These are phyloP conservation scores for Fulmarus glacialis DNA, from an alignment of 2,113 vertebrate species.

Conservation along the genomic window DNA sequence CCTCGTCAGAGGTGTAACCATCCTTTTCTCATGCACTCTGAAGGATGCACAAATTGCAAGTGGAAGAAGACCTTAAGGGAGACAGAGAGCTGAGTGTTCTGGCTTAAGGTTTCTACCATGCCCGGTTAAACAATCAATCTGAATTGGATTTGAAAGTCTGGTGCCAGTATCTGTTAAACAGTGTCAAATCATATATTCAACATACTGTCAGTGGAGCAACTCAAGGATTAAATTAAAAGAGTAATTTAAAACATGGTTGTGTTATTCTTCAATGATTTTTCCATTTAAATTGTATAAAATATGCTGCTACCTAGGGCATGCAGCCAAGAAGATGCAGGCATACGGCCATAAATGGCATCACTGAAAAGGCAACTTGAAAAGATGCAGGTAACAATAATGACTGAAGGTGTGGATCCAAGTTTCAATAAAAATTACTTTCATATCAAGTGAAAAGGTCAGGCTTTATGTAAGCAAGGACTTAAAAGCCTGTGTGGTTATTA, in stretches of 20 bases:
- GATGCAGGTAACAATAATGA: not conserved
- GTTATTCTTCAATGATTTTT: not conserved
- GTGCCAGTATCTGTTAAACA: not conserved
- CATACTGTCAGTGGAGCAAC: not conserved
- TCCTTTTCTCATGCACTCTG: not conserved
- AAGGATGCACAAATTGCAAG: not conserved
- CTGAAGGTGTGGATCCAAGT: not conserved
- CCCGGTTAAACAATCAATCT: not conserved
- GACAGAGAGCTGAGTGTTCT: not conserved
- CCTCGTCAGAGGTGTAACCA: not conserved
- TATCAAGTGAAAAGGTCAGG: slow-evolving; percentile 12
- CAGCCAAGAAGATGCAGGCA: not conserved
- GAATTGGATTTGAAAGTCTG: not conserved
- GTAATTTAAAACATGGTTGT: not conserved
- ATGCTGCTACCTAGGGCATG: not conserved
- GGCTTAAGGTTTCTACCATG: not conserved
- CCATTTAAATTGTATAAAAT: not conserved
- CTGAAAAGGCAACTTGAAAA: not conserved
- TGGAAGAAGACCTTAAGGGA: not conserved
- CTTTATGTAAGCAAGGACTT: slow-evolving; percentile 43
- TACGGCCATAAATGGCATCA: not conserved
- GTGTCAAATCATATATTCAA: not conserved
- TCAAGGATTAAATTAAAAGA: not conserved
- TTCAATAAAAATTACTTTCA: slow-evolving; percentile 24
- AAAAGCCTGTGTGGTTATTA: not conserved